Percentiles rank a stretch among this genome's conserved stretches.
These are phyloP conservation scores for Mylabris sibirica DNA, from an alignment of 2,888 invertebrate genomes.

Conservation along the genomic window DNA sequence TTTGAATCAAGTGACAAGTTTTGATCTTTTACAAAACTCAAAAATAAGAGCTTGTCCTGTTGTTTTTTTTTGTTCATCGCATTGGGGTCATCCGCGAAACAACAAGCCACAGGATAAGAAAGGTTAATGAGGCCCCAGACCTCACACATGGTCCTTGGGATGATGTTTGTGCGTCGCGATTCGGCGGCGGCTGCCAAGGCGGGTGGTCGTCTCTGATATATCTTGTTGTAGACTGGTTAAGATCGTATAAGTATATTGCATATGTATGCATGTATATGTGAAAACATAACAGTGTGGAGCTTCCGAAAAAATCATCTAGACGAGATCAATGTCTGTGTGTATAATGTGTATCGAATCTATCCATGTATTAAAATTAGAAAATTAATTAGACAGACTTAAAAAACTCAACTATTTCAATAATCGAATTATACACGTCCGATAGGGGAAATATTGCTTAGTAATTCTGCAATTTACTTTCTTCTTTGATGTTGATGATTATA, in stretches of 20 bases:
- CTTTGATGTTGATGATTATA: conserved; percentile 14
- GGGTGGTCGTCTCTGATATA: conserved; percentile 35
- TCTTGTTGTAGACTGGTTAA: conserved; percentile 3
- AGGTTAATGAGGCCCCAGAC: conserved; percentile 40
- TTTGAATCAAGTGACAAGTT: conserved; percentile 3
- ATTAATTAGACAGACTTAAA: conserved; percentile 52
- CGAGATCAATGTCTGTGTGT: too few relatives aligned
- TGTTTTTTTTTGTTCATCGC: neutral
- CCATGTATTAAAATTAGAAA: neutral
- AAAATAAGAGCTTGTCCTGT: neutral
- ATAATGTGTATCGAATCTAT: neutral
- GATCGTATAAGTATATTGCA: neutral
- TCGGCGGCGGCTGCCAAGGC: conserved; percentile 29
- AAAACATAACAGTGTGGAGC: neutral
- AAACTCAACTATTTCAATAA: conserved; percentile 44
- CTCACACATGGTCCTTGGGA: conserved; percentile 38
- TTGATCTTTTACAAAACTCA: neutral
- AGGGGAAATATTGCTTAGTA: conserved; percentile 53
- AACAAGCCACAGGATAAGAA: neutral
- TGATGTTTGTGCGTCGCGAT: conserved; percentile 27
- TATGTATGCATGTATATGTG: neutral
- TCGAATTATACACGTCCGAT: conserved; percentile 41
- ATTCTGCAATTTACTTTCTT: conserved; percentile 56
- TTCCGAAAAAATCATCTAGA: neutral
- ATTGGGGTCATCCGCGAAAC: neutral